Evolutionary conservation across 1,140 invertebrate genomes (phyloP).

Genomic region (Andrena cerasifolii): DNA sequence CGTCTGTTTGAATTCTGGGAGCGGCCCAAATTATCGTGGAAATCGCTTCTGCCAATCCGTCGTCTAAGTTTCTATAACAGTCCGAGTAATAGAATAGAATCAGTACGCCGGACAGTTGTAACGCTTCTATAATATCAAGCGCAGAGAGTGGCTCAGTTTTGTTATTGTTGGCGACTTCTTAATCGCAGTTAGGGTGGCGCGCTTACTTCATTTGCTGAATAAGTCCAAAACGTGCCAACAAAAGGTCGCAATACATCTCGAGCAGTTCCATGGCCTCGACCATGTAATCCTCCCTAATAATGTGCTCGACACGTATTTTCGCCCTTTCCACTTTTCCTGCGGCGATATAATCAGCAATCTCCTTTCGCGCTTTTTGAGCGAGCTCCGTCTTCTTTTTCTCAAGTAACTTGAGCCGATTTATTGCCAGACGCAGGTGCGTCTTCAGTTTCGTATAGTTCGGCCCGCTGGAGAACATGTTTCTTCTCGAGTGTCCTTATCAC

Average conservation of each 20-base stretch:
- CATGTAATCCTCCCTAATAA: constrained; percentile 99
- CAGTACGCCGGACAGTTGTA: too few species aligned
- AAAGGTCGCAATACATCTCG: constrained; percentile 99
- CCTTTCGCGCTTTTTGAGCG: constrained; percentile 96
- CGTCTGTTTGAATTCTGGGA: constrained; percentile 92
- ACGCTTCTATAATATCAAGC: too few species aligned
- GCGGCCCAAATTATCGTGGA: constrained; percentile 98
- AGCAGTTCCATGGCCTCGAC: constrained; percentile 99
- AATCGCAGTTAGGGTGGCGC: background rate
- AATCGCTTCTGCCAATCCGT: constrained; percentile 97
- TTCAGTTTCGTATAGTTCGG: constrained; percentile 98
- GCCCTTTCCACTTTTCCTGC: constrained; percentile 96
- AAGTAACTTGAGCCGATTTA: constrained; percentile 96
- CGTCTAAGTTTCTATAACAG: constrained; percentile 91
- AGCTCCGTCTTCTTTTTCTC: constrained; percentile 99
- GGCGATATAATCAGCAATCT: constrained; percentile 98
- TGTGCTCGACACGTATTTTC: constrained; percentile 98
- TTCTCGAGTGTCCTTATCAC: background rate
- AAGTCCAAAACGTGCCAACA: constrained; percentile 98
- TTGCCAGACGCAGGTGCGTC: constrained; percentile 95
- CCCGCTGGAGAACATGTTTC: constrained; percentile 91
- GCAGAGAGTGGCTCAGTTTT: too few species aligned
- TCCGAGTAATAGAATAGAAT: too few species aligned
- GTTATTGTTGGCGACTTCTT: background rate
- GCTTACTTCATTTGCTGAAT: constrained; percentile 97